Evolutionary conservation across 2,113 vertebrate genomes (phyloP).

Genomic region (Garra rufa): DNA sequence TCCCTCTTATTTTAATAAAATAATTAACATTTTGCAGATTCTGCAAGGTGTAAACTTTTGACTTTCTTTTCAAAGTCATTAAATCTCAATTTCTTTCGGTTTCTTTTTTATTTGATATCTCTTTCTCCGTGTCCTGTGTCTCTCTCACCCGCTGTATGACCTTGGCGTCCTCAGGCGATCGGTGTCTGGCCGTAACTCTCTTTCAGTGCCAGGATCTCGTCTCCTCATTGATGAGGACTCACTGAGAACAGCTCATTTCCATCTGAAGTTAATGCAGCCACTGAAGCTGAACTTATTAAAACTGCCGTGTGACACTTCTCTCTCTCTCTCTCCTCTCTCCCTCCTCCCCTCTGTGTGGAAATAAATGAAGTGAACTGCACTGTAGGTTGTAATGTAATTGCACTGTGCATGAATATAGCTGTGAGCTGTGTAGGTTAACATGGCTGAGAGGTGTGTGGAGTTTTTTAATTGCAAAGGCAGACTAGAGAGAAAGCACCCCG

Average conservation of each 20-base stretch:
- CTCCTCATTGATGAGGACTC: constrained; percentile 46
- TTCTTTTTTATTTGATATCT: neutral
- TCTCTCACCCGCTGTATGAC: neutral
- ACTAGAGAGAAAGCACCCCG: constrained; percentile 36
- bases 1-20: too few relatives aligned
- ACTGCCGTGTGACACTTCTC: constrained; percentile 43
- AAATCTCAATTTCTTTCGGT: neutral
- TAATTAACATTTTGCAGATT: too few relatives aligned
- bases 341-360: constrained; percentile 21
- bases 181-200: constrained; percentile 14
- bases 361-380: constrained; percentile 26
- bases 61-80: neutral
- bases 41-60: too few relatives aligned
- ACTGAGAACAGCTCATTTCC: constrained; percentile 56
- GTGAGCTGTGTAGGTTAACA: constrained; percentile 48
- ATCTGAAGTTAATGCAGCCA: constrained; percentile 58
- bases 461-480: constrained; percentile 65
- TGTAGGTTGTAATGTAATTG: constrained; percentile 61
- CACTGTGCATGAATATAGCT: constrained; percentile 55
- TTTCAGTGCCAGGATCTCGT: constrained; percentile 51
- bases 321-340: constrained; percentile 34
- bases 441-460: constrained; percentile 51
- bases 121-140: constrained; percentile 15
- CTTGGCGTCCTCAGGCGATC: neutral
- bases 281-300: constrained; percentile 64